Conservation (phyloP, 2,113 vertebrate genomes). For the Pelusios castaneus region DNA sequence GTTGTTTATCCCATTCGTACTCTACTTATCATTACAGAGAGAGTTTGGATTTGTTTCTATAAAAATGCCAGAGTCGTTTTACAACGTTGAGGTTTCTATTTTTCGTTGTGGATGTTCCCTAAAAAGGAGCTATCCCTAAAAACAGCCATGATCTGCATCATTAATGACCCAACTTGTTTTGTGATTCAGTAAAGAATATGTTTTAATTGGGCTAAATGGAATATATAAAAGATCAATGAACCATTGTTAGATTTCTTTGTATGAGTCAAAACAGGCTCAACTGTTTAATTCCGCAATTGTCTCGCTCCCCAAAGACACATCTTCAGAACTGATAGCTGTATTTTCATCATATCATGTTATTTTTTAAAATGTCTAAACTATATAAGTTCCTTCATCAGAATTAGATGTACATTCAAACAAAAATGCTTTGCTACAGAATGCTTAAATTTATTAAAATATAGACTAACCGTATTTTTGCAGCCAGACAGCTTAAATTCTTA, state of each 20-base stretch:
- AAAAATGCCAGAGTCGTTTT: not conserved
- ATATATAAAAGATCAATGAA: constrained; percentile 71
- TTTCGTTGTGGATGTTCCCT: constrained; percentile 52
- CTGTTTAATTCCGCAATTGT: constrained; percentile 42
- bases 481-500: not conserved
- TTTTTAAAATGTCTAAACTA: not conserved
- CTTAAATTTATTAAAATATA: not conserved
- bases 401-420: constrained; percentile 14
- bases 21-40: not conserved
- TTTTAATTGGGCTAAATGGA: constrained; percentile 80
- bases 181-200: constrained; percentile 66
- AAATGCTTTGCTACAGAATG: not conserved
- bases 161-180: constrained; percentile 66
- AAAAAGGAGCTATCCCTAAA: constrained; percentile 42
- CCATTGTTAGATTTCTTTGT: constrained; percentile 58
- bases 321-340: constrained; percentile 25
- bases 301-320: not conserved
- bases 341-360: not conserved
- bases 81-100: not conserved
- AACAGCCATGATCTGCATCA: constrained; percentile 63
- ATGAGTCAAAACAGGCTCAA: constrained; percentile 47
- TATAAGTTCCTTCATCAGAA: not conserved
- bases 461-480: not conserved
- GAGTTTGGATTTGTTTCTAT: not conserved
- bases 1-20: not conserved